phyloP scores from a whole-genome alignment of 2,797 vertebrate species.

The Graptemys geographica region DNA sequence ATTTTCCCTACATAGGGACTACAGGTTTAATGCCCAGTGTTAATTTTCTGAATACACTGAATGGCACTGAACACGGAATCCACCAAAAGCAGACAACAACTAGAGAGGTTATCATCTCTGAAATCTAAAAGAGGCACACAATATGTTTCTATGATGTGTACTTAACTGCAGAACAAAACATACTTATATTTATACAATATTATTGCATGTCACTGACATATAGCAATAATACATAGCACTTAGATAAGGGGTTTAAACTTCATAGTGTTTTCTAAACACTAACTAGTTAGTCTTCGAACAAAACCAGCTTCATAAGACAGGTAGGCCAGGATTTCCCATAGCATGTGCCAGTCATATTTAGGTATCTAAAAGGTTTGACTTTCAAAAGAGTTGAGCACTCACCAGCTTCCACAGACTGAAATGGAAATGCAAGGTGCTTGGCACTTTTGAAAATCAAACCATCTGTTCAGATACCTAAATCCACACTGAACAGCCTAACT shows the following conservation, averaged over 20 bases:
- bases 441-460: not conserved
- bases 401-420: not conserved
- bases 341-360: not conserved
- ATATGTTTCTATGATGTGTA: not conserved
- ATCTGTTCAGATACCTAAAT: not conserved
- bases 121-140: conserved; percentile 8
- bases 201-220: not conserved
- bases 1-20: conserved; percentile 45
- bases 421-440: not conserved
- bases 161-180: not conserved
- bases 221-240: not conserved
- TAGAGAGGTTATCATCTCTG: not conserved
- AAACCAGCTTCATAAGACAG: not conserved
- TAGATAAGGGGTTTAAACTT: not conserved
- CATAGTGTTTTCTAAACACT: not conserved
- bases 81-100: conserved; percentile 37
- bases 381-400: not conserved
- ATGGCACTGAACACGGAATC: conserved; percentile 23
- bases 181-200: not conserved
- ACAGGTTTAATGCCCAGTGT: conserved; percentile 17
- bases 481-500: not conserved
- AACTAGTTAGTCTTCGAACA: not conserved
- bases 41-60: not conserved
- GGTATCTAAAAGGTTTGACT: not conserved
- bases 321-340: not conserved